Percentiles rank a stretch among this genome's conserved stretches.
phyloP scores from a whole-genome alignment of 1,140 invertebrate genomes.

The Diorhabda sublineata region DNA sequence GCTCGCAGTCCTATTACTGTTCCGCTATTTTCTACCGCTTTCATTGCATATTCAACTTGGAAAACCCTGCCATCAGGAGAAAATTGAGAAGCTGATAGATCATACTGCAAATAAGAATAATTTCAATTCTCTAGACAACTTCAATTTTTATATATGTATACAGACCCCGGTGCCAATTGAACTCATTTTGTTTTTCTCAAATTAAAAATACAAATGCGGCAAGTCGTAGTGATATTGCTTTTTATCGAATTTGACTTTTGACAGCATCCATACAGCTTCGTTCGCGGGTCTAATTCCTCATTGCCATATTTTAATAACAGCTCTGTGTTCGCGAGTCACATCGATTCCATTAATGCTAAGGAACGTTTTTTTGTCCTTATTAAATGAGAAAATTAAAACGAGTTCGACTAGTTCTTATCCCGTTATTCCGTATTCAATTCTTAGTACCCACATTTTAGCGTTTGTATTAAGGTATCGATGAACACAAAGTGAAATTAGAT shows the following conservation, averaged over 20 bases:
- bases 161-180: constrained; percentile 93
- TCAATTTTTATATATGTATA: constrained; percentile 36
- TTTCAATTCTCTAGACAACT: constrained; percentile 13
- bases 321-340: too few species aligned
- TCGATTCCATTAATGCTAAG: too few species aligned
- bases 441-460: too few species aligned
- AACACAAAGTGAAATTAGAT: too few species aligned
- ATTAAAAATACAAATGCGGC: constrained; percentile 2
- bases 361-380: too few species aligned
- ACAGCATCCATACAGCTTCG: too few species aligned
- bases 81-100: constrained; percentile 85
- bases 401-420: too few species aligned
- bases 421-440: too few species aligned
- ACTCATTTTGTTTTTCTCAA: constrained; percentile 65
- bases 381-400: too few species aligned
- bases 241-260: background rate
- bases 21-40: constrained; percentile 98
- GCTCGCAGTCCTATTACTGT: constrained; percentile 92
- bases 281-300: too few species aligned
- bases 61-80: constrained; percentile 98
- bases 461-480: too few species aligned
- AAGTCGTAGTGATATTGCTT: background rate
- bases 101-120: constrained; percentile 10
- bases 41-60: constrained; percentile 99
- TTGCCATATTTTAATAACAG: too few species aligned